Evolutionary conservation across 2,888 invertebrate genomes (phyloP), one percentile per base, ranked within the genome.

Genomic region (Abrostola tripartita): DNA sequence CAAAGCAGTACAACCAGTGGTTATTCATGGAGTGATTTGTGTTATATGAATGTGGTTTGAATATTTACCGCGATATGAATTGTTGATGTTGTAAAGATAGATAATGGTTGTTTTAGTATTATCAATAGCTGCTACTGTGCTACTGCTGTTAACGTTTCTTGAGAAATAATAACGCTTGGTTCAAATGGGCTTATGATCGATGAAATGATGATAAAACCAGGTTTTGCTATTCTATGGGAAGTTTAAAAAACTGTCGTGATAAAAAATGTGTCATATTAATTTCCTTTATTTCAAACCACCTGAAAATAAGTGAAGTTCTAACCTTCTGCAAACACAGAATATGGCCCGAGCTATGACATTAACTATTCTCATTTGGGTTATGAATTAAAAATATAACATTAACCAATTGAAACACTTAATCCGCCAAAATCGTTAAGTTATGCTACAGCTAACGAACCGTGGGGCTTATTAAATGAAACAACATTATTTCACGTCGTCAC

Each of bases 401-500:
- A 37, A 11, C 37, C 42, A 38, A 42, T 6, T 5, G 8, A 40
- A 58, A 36, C 55, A 41, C 11, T 42, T 36, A 24, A 37, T n/a
- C 60, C 52, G 49, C 40, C 55, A 44, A 24, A 12, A 10, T 37
- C 42, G 14, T 36, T 24, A 10, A 0, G 12, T 24, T 44, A 12
- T 37, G 9, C 38, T 4, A 37, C 35, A 42, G 56, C 14, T 12
- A 57, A 42, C 47, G 49, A 12, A 52, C 51, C 49, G 49, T 59
- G 47, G 52, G 49, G 50, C 58, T 70, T 44, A 71, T 78, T 77
- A 71, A 74, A 51, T 65, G 74, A 66, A 65, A 71, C 71, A 73
- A 62, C 62, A 71, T 68, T 66, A 78, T 68, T 73, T 50, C 58
- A 35, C 56, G 35, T n/a, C 55, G 78, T 71, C 78, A 78, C 78